These are phyloP conservation scores for Acromyrmex echinatior DNA, from an alignment of 1,140 invertebrate species.

Conservation along the genomic window DNA sequence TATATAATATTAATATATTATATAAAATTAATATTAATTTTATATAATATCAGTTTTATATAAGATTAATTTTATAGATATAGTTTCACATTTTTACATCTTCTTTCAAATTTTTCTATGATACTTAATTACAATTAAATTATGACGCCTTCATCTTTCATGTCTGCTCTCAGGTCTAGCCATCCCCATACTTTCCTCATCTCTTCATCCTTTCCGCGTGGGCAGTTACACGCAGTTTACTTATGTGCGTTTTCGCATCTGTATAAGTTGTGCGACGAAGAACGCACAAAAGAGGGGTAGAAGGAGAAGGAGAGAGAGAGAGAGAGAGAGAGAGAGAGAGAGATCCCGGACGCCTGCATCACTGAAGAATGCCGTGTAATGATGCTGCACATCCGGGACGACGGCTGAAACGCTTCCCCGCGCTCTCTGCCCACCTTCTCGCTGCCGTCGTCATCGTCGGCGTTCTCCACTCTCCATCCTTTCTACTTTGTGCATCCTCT, in stretches of 20 bases:
- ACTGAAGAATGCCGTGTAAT: conserved; percentile 75
- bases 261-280: conserved; percentile 28
- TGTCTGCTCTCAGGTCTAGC: conserved; percentile 1
- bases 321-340: background rate
- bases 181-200: background rate
- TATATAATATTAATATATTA: too few relatives aligned
- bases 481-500: conserved; percentile 55
- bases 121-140: conserved; percentile 19
- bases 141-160: background rate
- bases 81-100: background rate
- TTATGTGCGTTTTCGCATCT: conserved; percentile 28
- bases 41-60: too few relatives aligned
- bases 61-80: too few relatives aligned
- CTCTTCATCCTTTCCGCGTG: conserved; percentile 26
- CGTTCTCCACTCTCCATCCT: conserved; percentile 42
- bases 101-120: too few relatives aligned
- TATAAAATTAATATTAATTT: too few relatives aligned
- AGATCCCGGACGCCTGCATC: conserved; percentile 56
- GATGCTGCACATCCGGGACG: conserved; percentile 77
- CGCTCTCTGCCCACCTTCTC: conserved; percentile 30
- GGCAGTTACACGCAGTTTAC: background rate
- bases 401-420: conserved; percentile 59
- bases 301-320: background rate
- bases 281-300: conserved; percentile 1
- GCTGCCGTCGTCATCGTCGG: conserved; percentile 40